Base-by-base conservation (phyloP, 2,888 invertebrate species). In the Bibio marci region DNA sequence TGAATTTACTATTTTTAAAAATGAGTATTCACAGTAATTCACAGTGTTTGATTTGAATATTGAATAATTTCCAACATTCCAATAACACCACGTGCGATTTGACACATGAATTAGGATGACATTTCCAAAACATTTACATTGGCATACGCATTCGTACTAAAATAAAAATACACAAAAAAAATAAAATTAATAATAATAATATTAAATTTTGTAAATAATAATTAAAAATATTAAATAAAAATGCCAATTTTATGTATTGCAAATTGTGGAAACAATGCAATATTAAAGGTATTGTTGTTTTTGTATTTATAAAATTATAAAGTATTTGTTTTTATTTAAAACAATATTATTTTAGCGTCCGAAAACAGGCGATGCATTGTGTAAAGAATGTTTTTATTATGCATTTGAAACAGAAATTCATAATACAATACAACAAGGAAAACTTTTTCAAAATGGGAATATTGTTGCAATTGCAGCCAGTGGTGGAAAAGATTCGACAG, bases 401-500 rank as follows among this genome's bases (percentile, higher is more conserved):
- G 87, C 86, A 0, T 95, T 97, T 59, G 97, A 97, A 66, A 77
- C 79, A 38, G 97, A 97, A 68, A 76, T 95, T 45, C 94, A 97
- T 63, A 76, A 80, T 51, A 95, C 94, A 0, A 92, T 97, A 37
- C 67, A 67, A 2, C 73, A 76, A 52, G 82, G 77, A 18, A 70
- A 80, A 45, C 65, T 97, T 36, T 95, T 97, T 55, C 76, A 74
- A 39, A 68, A 65, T 39, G 90, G 87, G 1, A 77, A 86, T 51
- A 80, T 78, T 30, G 88, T 95, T 19, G 95, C 94, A 2, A 76
- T 95, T 19, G 95, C 87, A 22, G 95, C 94, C 1, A 88, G 87
- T 28, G 90, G 90, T 25, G 90, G 90, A 22, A 88, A 88, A 66
- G 98, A 99, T 61, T 98, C 97, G 0, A 99, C 98, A 3, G 98